A percentile compares a stretch with the other conserved stretches of the same genome.
These are phyloP conservation scores for Epinephelus fuscoguttatus DNA, from an alignment of 2,113 vertebrate species.

Conservation along the genomic window DNA sequence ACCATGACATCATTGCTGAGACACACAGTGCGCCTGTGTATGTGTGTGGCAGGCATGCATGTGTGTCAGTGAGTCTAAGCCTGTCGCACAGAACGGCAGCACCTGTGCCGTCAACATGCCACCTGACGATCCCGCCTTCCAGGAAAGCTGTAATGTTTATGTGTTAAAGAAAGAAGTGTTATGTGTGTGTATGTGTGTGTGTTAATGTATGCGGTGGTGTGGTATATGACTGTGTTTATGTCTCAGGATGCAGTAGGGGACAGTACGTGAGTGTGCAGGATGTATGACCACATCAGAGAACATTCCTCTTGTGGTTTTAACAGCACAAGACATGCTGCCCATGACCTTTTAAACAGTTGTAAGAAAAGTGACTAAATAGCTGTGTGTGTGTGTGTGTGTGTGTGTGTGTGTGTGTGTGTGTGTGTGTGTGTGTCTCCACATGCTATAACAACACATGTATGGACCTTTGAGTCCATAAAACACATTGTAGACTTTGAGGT, in stretches of 20 bases:
- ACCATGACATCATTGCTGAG: slow-evolving; percentile 59
- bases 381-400: neutral
- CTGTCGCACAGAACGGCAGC: slow-evolving; percentile 28
- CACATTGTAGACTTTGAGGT: neutral
- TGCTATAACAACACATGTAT: neutral
- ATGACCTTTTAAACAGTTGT: slow-evolving; percentile 39
- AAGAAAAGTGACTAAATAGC: slow-evolving; percentile 34
- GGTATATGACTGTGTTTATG: neutral
- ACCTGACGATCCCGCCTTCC: slow-evolving; percentile 51
- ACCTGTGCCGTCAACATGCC: slow-evolving; percentile 34
- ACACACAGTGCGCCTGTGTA: slow-evolving; percentile 18
- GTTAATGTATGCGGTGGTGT: neutral
- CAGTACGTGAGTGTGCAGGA: slow-evolving; percentile 5
- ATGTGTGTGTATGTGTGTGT: slow-evolving; percentile 12
- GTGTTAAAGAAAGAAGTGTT: slow-evolving; percentile 21
- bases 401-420: neutral
- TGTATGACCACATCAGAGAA: slow-evolving; percentile 21
- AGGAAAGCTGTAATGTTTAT: slow-evolving; percentile 36
- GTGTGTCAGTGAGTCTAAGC: slow-evolving; percentile 11
- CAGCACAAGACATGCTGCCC: neutral
- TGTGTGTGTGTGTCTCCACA: neutral
- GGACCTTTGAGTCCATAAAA: neutral
- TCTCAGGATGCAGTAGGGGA: slow-evolving; percentile 19
- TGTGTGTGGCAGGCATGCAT: neutral
- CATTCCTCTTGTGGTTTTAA: slow-evolving; percentile 32